Percentiles rank a stretch among this genome's conserved stretches.
Conservation (phyloP, 2,113 vertebrate species). For the Pituophis catenifer region DNA sequence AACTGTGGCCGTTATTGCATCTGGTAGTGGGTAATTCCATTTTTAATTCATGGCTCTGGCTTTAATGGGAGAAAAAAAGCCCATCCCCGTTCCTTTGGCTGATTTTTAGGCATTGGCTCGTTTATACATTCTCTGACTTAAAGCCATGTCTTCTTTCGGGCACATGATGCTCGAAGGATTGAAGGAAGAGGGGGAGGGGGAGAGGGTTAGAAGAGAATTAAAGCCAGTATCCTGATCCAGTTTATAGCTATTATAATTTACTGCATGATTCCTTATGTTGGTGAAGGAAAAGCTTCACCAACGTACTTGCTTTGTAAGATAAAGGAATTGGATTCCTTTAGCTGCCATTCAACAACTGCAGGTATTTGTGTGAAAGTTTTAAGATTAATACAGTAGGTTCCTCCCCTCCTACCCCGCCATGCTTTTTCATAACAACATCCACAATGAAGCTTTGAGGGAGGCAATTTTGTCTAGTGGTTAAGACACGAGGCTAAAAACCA, state of each 20-base stretch:
- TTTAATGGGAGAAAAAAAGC: constrained; percentile 12
- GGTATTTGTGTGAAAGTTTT: background rate
- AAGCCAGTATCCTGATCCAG: background rate
- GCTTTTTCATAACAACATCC: background rate
- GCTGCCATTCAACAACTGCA: background rate
- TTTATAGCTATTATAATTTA: background rate
- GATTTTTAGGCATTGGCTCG: constrained; percentile 17
- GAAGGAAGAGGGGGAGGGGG: background rate
- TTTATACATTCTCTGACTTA: background rate
- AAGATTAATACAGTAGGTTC: background rate
- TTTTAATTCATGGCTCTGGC: background rate
- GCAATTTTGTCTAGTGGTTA: too few relatives aligned
- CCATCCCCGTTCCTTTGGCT: background rate
- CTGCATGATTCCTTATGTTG: background rate
- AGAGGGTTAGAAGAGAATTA: background rate
- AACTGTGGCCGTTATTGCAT: background rate
- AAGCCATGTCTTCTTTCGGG: background rate
- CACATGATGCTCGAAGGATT: background rate
- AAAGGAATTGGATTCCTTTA: too few relatives aligned
- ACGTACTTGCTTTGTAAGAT: background rate
- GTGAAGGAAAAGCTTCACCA: background rate
- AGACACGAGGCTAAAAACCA: too few relatives aligned
- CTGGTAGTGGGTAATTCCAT: constrained; percentile 39
- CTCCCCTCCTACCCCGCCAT: too few relatives aligned
- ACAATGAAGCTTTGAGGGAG: too few relatives aligned